Conservation (phyloP, 2,113 vertebrate genomes). For the Nasalis larvatus region DNA sequence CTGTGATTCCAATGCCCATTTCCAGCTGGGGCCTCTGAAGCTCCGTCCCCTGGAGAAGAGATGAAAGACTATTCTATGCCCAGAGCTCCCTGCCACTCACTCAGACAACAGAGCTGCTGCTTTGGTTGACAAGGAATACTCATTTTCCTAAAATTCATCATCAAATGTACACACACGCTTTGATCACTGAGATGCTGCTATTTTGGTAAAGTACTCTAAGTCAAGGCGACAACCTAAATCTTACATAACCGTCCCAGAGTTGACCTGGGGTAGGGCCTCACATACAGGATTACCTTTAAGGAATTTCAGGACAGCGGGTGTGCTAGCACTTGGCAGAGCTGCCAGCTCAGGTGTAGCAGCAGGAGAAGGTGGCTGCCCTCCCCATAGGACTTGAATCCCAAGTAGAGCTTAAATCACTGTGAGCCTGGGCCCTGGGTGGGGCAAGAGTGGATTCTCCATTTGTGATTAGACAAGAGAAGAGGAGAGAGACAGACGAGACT, state of each 20-base stretch:
- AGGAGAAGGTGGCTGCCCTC: not conserved
- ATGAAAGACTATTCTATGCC: not conserved
- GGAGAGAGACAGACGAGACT: not conserved
- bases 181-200: not conserved
- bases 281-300: not conserved
- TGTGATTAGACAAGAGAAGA: not conserved
- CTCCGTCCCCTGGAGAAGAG: not conserved
- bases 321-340: not conserved
- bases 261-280: not conserved
- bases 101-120: not conserved
- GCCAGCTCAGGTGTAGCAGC: not conserved
- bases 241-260: not conserved
- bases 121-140: not conserved
- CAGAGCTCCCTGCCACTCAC: not conserved
- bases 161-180: not conserved
- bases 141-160: not conserved
- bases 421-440: not conserved
- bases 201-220: not conserved
- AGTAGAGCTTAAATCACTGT: fast-evolving
- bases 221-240: not conserved
- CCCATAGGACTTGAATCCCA: not conserved
- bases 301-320: not conserved
- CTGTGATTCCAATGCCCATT: not conserved
- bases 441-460: not conserved
- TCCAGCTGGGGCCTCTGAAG: conserved; percentile 1